Base-by-base conservation (phyloP, 2,888 invertebrate species). In the Iphiclides podalirius region DNA sequence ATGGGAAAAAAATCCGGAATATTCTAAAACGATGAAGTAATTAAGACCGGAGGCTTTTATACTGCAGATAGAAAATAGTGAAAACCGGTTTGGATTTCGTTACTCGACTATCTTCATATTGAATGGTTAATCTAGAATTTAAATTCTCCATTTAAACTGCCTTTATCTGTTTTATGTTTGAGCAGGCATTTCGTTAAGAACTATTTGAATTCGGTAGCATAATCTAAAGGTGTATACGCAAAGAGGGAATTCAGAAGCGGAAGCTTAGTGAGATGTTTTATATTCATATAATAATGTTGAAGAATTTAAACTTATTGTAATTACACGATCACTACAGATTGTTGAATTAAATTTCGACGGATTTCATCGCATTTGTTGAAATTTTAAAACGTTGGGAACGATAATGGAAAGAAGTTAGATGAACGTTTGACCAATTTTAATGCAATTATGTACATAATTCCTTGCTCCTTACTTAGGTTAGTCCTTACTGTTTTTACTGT, bases 141-240 rank as follows among this genome's bases (percentile, higher is more conserved):
- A 69, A 74, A 72, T 65, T 64, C 63, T 67, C 55, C 62, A 57
- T 66, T 69, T 67, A 66, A 70, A 61, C 62, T 58, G 54, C 56
- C 64, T 65, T 76, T 77, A 79, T 79, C 77, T 75, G 61, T 57
- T 76, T 75, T 72, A 79, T 69, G 69, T 68, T 66, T 65, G 57
- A 64, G 62, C 69, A 58, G 60, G 64, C 73, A 69, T 72, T 74
- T 71, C 66, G 70, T 71, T 49, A 43, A 65, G 53, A 65, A 62
- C 60, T 64, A 67, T 68, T 67, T 65, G 52, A 56, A 60, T 47
- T 47, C 52, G 35, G 42, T 43, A 53, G 52, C 42, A 54, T 48
- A 52, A 38, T 37, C 31, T 39, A 50, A 50, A 49, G 52, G 47
- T 49, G 51, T 52, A 39, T 42, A 37, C 48, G 46, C 47, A 46